Evolutionary conservation across 2,888 invertebrate genomes (phyloP), one percentile per base, ranked within the genome.

Genomic region (Plutella xylostella): DNA sequence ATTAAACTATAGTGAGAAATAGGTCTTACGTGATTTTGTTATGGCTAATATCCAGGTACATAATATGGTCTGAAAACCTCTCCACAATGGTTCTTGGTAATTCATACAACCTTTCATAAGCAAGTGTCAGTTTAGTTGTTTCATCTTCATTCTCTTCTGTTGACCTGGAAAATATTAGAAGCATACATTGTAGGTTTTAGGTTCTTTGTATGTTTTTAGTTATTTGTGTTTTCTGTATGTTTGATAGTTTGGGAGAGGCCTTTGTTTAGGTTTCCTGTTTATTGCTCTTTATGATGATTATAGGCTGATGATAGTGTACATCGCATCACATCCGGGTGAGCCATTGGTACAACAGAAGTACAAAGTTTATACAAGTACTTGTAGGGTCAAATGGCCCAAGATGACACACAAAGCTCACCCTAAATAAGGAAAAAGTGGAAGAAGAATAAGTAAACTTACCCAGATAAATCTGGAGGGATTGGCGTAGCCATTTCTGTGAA

Each of bases 21-120:
- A n/a, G n/a, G 39, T 76, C 86, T 85, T 73, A 90, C 90, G 86
- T 86, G 52, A 92, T 88, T 63, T 89, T 87, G 59, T 92, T 92
- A 57, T 91, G 85, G 56, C 91, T 91, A 43, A 92, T 85, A 64
- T 92, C 92, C 54, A 92, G 70, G 52, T 88, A 89, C 60, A 80
- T 85, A 21, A 90, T 85, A 50, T 86, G 78, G 7, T 82, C 72
- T 1, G 88, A 85, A 59, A 90, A 87, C 57, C 87, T 86, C 31
- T 89, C 86, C 0, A 89, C 82, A 41, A 92, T 75, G 14, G 88
- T 80, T 53, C 85, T 80, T 0, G 92, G 92, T 56, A 92, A 84
- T 14, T 85, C 85, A 50, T 85, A 86, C 28, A 92, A 68, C 49
- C 86, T 85, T 65, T 92, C 91, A 58, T 92, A 91, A 0, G 91